Conservation (phyloP, 2,797 vertebrate genomes). For the Eulemur rubriventer region DNA sequence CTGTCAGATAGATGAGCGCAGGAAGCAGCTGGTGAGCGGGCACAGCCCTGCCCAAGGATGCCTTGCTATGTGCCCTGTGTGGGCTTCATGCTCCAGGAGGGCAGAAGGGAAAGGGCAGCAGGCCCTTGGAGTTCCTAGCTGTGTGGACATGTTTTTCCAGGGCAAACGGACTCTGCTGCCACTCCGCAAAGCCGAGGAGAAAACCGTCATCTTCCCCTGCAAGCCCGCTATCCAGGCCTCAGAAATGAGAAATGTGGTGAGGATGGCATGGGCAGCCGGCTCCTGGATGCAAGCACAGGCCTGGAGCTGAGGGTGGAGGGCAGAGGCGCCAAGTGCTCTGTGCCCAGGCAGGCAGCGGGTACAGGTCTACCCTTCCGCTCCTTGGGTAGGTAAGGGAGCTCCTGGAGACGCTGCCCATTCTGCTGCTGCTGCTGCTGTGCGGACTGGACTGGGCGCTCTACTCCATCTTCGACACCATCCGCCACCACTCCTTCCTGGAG, state of each 20-base stretch:
- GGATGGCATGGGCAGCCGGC: not conserved
- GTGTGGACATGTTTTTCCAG: slow-evolving; percentile 66
- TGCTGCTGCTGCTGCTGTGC: slow-evolving; percentile 85
- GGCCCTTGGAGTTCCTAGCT: rapidly evolving
- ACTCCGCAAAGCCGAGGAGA: slow-evolving; percentile 83
- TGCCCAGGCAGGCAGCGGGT: not conserved
- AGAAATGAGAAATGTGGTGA: slow-evolving; percentile 80
- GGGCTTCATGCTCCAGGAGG: not conserved
- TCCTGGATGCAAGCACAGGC: rapidly evolving
- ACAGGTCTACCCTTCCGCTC: too few relatives aligned
- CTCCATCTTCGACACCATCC: slow-evolving; percentile 88
- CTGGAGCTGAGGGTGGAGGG: not conserved
- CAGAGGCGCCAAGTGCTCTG: rapidly evolving
- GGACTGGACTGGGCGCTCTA: slow-evolving; percentile 87
- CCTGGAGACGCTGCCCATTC: slow-evolving; percentile 83
- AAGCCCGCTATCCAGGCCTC: slow-evolving; percentile 78
- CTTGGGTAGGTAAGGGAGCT: slow-evolving; percentile 84
- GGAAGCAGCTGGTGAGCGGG: slow-evolving; percentile 84
- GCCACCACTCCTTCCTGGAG: slow-evolving; percentile 87
- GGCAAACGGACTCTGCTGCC: slow-evolving; percentile 89
- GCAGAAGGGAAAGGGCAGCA: not conserved
- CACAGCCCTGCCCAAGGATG: too few relatives aligned
- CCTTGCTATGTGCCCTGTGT: not conserved
- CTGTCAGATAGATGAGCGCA: slow-evolving; percentile 88
- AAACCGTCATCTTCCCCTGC: slow-evolving; percentile 84